phyloP scores from a whole-genome alignment of 2,113 vertebrate genomes.

The Podarcis cretensis region DNA sequence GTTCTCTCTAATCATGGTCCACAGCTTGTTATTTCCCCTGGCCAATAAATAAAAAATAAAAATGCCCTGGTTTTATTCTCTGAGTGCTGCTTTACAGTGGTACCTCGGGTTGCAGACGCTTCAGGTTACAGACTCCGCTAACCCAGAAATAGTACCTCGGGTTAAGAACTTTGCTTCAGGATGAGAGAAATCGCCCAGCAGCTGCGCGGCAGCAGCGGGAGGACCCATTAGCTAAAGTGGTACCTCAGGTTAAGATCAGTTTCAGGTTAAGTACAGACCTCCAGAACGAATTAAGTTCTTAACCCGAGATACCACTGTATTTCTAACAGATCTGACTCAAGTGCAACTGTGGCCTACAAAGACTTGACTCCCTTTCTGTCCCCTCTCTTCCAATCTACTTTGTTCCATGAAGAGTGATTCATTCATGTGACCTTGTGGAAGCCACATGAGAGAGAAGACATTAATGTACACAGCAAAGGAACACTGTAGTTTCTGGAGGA shows the following conservation, averaged over 20 bases:
- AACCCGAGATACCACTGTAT: background rate
- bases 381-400: background rate
- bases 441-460: slow-evolving; percentile 16
- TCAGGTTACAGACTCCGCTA: too few species aligned
- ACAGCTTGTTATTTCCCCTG: slow-evolving; percentile 17
- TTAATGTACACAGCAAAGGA: slow-evolving; percentile 34
- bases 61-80: slow-evolving; percentile 34
- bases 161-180: too few species aligned
- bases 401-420: slow-evolving; percentile 16
- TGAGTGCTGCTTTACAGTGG: background rate
- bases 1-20: slow-evolving; percentile 45
- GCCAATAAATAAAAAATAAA: slow-evolving; percentile 41
- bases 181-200: too few species aligned
- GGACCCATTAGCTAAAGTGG: too few species aligned
- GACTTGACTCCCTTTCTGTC: slow-evolving; percentile 13
- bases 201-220: too few species aligned
- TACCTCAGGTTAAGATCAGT: too few species aligned
- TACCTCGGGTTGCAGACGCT: too few species aligned
- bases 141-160: too few species aligned
- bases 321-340: slow-evolving; percentile 3
- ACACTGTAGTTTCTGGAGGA: slow-evolving; percentile 22
- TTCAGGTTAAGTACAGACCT: too few species aligned
- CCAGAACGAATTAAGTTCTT: too few species aligned
- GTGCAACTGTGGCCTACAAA: background rate
- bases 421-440: background rate